phyloP scores from a whole-genome alignment of 2,113 vertebrate species.

The Lepisosteus oculatus region DNA sequence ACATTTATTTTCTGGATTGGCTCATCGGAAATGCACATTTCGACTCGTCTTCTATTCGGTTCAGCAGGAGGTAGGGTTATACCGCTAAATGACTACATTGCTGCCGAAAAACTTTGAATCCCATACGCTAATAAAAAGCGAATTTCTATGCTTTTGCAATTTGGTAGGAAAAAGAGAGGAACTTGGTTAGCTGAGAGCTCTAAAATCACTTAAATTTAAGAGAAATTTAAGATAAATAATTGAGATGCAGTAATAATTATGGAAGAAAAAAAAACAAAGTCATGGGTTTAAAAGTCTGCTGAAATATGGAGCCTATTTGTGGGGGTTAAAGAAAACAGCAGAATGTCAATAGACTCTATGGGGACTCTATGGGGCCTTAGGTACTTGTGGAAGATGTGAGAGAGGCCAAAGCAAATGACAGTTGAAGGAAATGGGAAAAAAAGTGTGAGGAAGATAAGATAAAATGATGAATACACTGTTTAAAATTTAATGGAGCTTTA shows the following conservation, averaged over 20 bases:
- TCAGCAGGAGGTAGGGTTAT: no score
- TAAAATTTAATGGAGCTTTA: background rate
- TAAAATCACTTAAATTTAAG: no score
- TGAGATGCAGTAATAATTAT: no score
- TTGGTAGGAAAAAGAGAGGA: no score
- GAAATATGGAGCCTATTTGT: background rate
- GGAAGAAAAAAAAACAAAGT: no score
- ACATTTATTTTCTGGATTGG: background rate
- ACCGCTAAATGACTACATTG: no score
- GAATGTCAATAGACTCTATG: constrained; percentile 15
- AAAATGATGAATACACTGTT: background rate
- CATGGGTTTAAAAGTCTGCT: background rate
- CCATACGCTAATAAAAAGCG: no score
- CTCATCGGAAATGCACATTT: background rate
- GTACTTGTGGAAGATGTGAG: background rate
- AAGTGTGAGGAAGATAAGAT: background rate
- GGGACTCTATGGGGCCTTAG: constrained; percentile 9
- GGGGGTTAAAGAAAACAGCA: constrained; percentile 1
- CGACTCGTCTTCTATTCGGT: background rate
- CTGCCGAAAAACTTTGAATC: no score
- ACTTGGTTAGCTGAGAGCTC: no score
- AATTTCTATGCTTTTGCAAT: no score
- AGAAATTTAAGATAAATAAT: no score
- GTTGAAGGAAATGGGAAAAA: background rate
- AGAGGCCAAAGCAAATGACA: background rate